Percentiles rank a stretch among this genome's conserved stretches.
phyloP scores from a whole-genome alignment of 2,113 vertebrate species.

The Carettochelys insculpta region DNA sequence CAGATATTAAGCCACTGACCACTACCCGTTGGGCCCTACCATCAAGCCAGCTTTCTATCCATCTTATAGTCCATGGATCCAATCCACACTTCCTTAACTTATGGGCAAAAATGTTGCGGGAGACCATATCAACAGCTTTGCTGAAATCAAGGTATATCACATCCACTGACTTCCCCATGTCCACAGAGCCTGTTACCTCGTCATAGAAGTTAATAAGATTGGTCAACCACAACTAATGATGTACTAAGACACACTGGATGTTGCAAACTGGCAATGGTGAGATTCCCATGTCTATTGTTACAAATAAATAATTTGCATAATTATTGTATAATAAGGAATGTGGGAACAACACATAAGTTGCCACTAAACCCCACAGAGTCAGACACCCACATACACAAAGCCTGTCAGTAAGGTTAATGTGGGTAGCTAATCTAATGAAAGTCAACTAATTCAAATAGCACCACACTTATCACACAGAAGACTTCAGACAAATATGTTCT shows the following conservation, averaged over 20 bases:
- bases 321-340: conserved; percentile 15
- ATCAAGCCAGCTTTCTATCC: no score
- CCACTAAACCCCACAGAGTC: conserved; percentile 29
- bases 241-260: conserved; percentile 14
- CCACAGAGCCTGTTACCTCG: no score
- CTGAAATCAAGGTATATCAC: no score
- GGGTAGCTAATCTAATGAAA: neutral
- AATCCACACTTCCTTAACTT: no score
- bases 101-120: no score
- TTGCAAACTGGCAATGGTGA: neutral
- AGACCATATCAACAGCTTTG: no score
- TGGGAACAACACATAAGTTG: conserved; percentile 3
- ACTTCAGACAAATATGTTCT: neutral
- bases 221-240: no score
- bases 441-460: neutral
- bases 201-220: no score
- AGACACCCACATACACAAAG: neutral
- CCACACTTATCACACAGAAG: neutral
- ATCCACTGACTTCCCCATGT: no score
- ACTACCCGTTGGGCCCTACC: no score
- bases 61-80: no score
- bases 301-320: conserved; percentile 24
- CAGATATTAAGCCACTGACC: no score
- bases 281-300: conserved; percentile 2
- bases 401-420: neutral